phyloP scores from a whole-genome alignment of 2,797 vertebrate species.

The Carapus acus region DNA sequence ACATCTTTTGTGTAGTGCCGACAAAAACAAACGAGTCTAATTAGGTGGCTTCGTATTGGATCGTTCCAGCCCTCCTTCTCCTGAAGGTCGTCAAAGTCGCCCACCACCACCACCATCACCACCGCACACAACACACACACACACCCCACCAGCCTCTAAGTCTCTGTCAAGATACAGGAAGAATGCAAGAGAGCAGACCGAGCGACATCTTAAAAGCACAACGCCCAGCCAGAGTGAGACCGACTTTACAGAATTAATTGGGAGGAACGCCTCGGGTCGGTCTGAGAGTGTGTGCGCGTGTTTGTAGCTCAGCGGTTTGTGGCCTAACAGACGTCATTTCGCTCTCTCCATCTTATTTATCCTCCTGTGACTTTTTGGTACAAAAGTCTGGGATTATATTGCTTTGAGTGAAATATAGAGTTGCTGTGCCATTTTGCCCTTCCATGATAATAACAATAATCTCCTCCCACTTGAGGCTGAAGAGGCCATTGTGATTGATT shows the following conservation, averaged over 20 bases:
- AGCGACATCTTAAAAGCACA: not conserved
- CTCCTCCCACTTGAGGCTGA: too few relatives aligned
- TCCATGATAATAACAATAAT: too few relatives aligned
- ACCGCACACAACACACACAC: too few relatives aligned
- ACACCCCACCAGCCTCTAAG: too few relatives aligned
- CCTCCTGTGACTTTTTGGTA: too few relatives aligned
- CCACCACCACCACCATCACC: too few relatives aligned
- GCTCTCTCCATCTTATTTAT: not conserved
- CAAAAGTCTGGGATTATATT: too few relatives aligned
- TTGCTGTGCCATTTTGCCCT: too few relatives aligned
- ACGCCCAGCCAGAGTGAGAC: not conserved
- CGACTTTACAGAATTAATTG: not conserved
- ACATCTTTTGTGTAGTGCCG: not conserved
- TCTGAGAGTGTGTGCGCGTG: not conserved
- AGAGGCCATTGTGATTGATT: too few relatives aligned
- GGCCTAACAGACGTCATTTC: not conserved
- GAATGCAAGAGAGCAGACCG: not conserved
- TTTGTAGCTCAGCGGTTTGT: not conserved
- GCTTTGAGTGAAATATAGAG: too few relatives aligned
- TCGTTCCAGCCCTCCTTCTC: not conserved
- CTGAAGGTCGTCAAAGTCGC: too few relatives aligned
- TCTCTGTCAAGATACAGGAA: not conserved
- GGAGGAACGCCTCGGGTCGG: conserved; percentile 1
- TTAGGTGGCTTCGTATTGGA: not conserved
- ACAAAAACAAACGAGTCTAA: not conserved